These are phyloP conservation scores for Micrastur ruficollis DNA, from an alignment of 2,797 vertebrate species.

Conservation along the genomic window DNA sequence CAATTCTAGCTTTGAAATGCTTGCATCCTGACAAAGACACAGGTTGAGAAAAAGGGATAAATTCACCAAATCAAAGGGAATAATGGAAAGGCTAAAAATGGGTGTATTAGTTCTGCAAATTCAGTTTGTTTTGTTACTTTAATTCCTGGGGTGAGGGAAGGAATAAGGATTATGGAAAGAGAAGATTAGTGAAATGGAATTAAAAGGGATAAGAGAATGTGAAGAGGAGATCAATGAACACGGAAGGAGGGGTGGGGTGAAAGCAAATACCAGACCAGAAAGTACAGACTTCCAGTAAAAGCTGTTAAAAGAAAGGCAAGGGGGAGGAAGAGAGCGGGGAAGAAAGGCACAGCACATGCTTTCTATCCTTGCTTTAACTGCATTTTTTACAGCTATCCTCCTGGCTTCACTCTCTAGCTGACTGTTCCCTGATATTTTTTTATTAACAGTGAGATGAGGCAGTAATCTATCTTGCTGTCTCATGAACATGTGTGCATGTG, in stretches of 20 bases:
- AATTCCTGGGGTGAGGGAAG: background rate
- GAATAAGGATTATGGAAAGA: background rate
- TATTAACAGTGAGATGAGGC: background rate
- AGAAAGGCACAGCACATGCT: background rate
- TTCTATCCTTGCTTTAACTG: background rate
- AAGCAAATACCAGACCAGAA: background rate
- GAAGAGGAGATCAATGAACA: background rate
- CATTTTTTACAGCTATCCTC: background rate
- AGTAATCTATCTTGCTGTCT: background rate
- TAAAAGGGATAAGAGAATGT: background rate
- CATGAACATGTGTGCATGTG: background rate
- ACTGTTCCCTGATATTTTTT: background rate
- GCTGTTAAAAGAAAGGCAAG: background rate
- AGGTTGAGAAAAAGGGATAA: background rate
- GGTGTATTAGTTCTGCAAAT: background rate
- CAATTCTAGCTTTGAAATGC: background rate
- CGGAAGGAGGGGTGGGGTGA: background rate
- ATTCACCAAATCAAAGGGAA: background rate
- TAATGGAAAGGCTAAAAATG: background rate
- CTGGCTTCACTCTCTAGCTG: background rate
- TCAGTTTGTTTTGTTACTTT: background rate
- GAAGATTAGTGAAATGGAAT: background rate
- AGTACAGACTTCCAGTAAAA: background rate
- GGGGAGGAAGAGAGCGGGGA: rapidly evolving
- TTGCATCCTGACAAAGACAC: background rate